Conservation (phyloP, 2,797 vertebrate species). For the Halcyon smyrnensis region DNA sequence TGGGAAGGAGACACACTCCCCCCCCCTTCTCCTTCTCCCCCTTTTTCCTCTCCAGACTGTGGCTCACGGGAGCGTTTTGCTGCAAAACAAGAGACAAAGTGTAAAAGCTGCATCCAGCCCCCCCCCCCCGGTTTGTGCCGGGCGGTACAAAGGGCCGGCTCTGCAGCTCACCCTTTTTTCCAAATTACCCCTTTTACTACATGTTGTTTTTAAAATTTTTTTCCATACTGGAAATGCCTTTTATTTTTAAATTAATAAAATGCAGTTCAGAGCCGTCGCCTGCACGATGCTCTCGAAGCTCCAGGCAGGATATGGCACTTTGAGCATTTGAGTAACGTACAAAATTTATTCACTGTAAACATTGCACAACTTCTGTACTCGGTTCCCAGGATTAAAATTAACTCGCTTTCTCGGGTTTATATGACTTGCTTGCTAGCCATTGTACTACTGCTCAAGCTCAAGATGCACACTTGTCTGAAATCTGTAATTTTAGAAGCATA, state of each 20-base stretch:
- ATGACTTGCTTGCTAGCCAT: background rate
- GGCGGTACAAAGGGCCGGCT: background rate
- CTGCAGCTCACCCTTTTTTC: background rate
- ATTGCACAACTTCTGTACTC: background rate
- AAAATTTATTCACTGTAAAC: background rate
- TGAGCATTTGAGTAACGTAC: background rate
- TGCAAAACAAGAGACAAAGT: background rate
- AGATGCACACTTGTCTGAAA: background rate
- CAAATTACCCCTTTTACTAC: accelerated
- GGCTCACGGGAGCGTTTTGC: background rate
- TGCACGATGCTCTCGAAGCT: background rate
- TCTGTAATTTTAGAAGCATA: background rate
- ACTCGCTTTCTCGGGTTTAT: background rate
- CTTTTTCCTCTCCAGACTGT: accelerated
- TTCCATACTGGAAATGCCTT: accelerated
- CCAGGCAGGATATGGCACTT: background rate
- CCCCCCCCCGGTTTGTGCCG: background rate
- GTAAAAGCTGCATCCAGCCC: accelerated
- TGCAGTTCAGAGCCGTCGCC: background rate
- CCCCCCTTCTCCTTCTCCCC: no score
- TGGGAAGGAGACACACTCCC: background rate
- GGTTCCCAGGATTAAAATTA: background rate
- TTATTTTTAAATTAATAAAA: background rate
- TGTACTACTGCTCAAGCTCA: background rate
- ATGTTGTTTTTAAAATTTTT: accelerated